A percentile compares a stretch with the other conserved stretches of the same genome.
These are phyloP conservation scores for Trilocha varians DNA, from an alignment of 2,888 invertebrate species.

Conservation along the genomic window DNA sequence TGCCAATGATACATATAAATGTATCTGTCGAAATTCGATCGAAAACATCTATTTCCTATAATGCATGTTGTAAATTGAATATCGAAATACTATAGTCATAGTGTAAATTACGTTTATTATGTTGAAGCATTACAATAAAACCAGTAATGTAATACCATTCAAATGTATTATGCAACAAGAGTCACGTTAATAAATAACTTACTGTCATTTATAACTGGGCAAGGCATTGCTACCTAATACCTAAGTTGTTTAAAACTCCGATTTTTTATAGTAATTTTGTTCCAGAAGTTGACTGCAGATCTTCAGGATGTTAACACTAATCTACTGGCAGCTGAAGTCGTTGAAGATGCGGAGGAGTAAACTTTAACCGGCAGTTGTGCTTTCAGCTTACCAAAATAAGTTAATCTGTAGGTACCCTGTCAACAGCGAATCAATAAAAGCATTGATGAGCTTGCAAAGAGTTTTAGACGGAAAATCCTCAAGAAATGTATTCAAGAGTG, in stretches of 20 bases:
- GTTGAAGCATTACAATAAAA: no score
- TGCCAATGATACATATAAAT: neutral
- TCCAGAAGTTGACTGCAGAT: constrained; percentile 58
- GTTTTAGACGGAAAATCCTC: no score
- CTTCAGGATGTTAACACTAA: constrained; percentile 65
- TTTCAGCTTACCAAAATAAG: constrained; percentile 27
- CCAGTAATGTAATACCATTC: no score
- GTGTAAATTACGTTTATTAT: neutral
- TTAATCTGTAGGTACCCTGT: neutral
- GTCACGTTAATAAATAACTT: neutral
- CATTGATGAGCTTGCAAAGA: no score
- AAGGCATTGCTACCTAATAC: no score
- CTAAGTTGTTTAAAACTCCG: no score
- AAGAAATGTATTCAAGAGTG: no score
- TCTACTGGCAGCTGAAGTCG: constrained; percentile 60
- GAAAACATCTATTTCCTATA: neutral
- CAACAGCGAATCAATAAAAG: neutral
- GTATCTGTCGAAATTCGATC: neutral
- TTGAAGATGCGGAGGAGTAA: constrained; percentile 62
- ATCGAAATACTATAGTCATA: neutral
- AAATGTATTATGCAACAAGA: neutral
- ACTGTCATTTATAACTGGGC: neutral
- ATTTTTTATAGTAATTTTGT: constrained; percentile 20
- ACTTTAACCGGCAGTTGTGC: constrained; percentile 18
- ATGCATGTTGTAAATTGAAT: neutral